These are phyloP conservation scores for Daubentonia madagascariensis DNA, from an alignment of 2,113 vertebrate genomes.

Conservation along the genomic window DNA sequence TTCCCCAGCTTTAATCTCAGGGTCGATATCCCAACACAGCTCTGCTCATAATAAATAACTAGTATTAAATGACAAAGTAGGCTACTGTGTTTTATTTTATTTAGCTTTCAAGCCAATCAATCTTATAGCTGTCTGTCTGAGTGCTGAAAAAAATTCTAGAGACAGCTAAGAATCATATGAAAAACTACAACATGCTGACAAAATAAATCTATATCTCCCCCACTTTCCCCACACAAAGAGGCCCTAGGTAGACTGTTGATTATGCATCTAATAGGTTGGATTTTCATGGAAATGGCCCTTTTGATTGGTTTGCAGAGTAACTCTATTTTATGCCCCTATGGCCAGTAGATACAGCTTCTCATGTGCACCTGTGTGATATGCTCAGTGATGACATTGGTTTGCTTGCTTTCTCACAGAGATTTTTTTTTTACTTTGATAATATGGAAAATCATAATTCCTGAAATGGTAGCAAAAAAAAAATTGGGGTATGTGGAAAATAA, in stretches of 20 bases:
- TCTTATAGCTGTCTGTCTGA: slow-evolving; percentile 69
- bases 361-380: background rate
- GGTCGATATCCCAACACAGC: slow-evolving; percentile 64
- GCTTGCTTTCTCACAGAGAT: background rate
- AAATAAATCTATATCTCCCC: slow-evolving; percentile 52
- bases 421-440: background rate
- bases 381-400: background rate
- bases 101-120: slow-evolving; percentile 66
- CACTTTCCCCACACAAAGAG: background rate
- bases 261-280: background rate
- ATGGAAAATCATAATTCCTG: slow-evolving; percentile 31
- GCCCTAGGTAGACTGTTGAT: background rate
- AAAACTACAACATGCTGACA: slow-evolving; percentile 56
- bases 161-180: slow-evolving; percentile 54
- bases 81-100: slow-evolving; percentile 68
- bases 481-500: background rate
- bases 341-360: background rate
- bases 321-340: background rate
- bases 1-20: slow-evolving; percentile 70
- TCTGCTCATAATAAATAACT: slow-evolving; percentile 68
- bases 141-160: slow-evolving; percentile 36
- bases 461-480: background rate
- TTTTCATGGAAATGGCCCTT: background rate
- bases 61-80: slow-evolving; percentile 63
- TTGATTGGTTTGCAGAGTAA: background rate